phyloP scores from a whole-genome alignment of 2,797 vertebrate genomes.

The Petrocephalus schoutedeni region DNA sequence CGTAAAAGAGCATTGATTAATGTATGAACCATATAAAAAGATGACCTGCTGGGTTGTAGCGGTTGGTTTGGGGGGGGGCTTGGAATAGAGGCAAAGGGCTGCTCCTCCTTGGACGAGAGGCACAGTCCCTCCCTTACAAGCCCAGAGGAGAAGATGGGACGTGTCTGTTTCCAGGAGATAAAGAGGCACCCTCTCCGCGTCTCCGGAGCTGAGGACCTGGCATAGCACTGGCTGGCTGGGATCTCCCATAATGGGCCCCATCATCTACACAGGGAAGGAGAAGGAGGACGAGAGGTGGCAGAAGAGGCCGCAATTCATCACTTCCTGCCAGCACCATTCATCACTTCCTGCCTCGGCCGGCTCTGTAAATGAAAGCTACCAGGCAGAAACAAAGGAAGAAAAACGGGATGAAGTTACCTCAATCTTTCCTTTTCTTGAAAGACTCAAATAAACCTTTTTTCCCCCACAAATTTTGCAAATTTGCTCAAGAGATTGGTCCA shows the following conservation, averaged over 20 bases:
- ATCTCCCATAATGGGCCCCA: constrained; percentile 55
- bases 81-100: constrained; percentile 23
- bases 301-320: constrained; percentile 18
- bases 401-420: not conserved
- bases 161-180: constrained; percentile 69
- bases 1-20: constrained; percentile 43
- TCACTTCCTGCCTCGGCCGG: constrained; percentile 4
- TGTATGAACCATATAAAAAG: constrained; percentile 35
- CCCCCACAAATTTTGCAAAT: not conserved
- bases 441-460: not conserved
- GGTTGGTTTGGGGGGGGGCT: not conserved
- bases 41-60: not conserved
- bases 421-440: constrained; percentile 1
- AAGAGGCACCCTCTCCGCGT: constrained; percentile 57
- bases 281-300: constrained; percentile 35
- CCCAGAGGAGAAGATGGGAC: constrained; percentile 56
- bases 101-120: constrained; percentile 30
- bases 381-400: constrained; percentile 4
- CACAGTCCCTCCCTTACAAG: constrained; percentile 41
- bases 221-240: constrained; percentile 50
- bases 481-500: not conserved
- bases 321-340: constrained; percentile 2
- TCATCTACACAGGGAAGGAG: constrained; percentile 47
- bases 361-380: constrained; percentile 15
- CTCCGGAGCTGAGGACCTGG: constrained; percentile 58